Evolutionary conservation across 1,140 invertebrate genomes (phyloP), one percentile per base, ranked within the genome.

Genomic region (Venustaconcha ellipsiformis): DNA sequence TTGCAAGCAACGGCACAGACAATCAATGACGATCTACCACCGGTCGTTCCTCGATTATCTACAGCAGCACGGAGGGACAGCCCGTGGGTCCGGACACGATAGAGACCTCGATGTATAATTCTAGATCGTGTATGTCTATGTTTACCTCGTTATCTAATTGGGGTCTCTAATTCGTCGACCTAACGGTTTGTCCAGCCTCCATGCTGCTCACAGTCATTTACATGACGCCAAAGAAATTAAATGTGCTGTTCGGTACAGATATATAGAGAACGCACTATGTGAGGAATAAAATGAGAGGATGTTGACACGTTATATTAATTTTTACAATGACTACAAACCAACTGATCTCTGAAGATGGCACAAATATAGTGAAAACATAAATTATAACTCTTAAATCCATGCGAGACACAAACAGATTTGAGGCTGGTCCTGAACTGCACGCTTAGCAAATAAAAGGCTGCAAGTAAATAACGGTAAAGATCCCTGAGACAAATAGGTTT

Each of bases 401-500:
- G 56, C 76, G 74, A 67, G 74, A 81, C 56, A 71, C 76, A 70
- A 80, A 66, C 5, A 77, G 79, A 57, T 69, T 74, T 2, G 20
- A 74, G 30, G 74, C 74, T 5, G 57, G 78, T 20, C 70, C 74
- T 12, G 78, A 70, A 62, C 56, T 26, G 26, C 26, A 26, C 26
- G 2, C 26, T 30, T 69, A 66, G 23, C 8, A 73, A 70, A 26
- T 23, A 67, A 57, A 26, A 76, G 57, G 67, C 70, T 17, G 70
- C 60, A 18, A 48, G 60, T 68, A 17, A 57, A 55, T 72, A 13
- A 30, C 60, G 67, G 64, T 70, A 17, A 64, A 57, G 23, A 76
- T 30, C 57, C 76, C 79, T 69, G 79, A 81, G 30, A 75, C 66
- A 26, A 70, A 81, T 23, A 68, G 75, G 62, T 81, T 81, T 58